Evolutionary conservation across 2,888 invertebrate species (phyloP).

Genomic region (Acanthococcus lagerstroemiae): DNA sequence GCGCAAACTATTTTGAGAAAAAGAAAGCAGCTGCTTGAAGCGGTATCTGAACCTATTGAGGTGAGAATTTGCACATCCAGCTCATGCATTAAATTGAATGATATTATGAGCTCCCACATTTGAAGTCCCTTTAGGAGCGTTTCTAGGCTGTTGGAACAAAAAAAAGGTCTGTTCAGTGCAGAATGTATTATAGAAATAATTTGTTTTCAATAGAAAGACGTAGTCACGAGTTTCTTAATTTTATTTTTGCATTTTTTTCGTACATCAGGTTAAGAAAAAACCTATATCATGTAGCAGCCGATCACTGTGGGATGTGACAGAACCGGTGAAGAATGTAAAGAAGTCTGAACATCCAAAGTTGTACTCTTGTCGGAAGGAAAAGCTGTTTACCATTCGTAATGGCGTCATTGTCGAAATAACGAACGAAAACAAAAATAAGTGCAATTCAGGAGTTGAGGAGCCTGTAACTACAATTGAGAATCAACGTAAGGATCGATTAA

Average conservation of each 20-base stretch:
- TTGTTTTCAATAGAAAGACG: background rate
- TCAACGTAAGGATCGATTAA: slow-evolving; percentile 6
- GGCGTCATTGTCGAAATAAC: slow-evolving; percentile 8
- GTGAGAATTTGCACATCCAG: slow-evolving; percentile 21
- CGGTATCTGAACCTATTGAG: slow-evolving; percentile 25
- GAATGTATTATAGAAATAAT: background rate
- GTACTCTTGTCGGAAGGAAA: slow-evolving; percentile 14
- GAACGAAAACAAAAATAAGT: too few relatives aligned
- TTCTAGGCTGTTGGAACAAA: background rate
- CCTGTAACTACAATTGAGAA: too few relatives aligned
- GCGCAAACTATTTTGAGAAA: slow-evolving; percentile 34
- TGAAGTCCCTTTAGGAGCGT: background rate
- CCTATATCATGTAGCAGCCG: background rate
- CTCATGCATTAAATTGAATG: background rate
- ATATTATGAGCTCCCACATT: background rate
- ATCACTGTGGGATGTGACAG: slow-evolving; percentile 12
- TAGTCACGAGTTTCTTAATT: background rate
- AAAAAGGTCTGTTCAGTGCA: background rate
- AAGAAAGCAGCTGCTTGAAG: slow-evolving; percentile 31
- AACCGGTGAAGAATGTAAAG: background rate
- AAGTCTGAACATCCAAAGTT: too few relatives aligned
- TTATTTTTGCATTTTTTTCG: background rate
- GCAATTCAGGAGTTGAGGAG: too few relatives aligned
- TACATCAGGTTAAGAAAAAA: background rate
- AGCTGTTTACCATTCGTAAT: background rate